These are phyloP conservation scores for Bombyx mori DNA, from an alignment of 1,140 invertebrate genomes.

Conservation along the genomic window ASM3026992v2 NC_085119.1:6904001-6904500, in stretches of 20 bases:
- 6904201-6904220: no score
- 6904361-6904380: slow-evolving; percentile 68
- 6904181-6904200: no score
- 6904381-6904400: slow-evolving; percentile 46
- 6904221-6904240: no score
- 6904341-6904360: slow-evolving; percentile 71
- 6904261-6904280: slow-evolving; percentile 38
- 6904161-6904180: no score
- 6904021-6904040: no score
- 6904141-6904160: no score
- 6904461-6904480: slow-evolving; percentile 71
- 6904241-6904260: neutral
- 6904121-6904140: no score
- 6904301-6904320: slow-evolving; percentile 64
- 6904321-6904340: slow-evolving; percentile 68
- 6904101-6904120: no score
- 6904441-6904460: slow-evolving; percentile 71
- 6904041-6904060: no score
- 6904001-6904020: no score
- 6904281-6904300: slow-evolving; percentile 59
- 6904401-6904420: slow-evolving; percentile 35
- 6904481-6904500: slow-evolving; percentile 70
- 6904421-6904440: slow-evolving; percentile 68
- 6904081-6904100: no score
- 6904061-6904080: no score